A percentile compares a stretch with the other conserved stretches of the same genome.
Conservation (phyloP, 2,797 vertebrate genomes). For the Sebastes umbrosus region DNA sequence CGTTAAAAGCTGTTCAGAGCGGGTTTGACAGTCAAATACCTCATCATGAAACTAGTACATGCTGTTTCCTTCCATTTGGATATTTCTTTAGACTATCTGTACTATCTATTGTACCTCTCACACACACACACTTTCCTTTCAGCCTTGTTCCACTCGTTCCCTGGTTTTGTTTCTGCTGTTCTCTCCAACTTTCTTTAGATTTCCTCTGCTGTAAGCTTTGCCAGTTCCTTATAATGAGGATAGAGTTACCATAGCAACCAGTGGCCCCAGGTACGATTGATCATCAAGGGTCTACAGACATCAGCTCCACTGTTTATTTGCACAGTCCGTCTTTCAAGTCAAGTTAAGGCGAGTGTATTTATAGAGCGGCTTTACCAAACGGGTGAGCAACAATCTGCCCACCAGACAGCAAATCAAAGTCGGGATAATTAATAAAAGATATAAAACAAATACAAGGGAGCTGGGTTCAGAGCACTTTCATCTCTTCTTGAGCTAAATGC, state of each 20-base stretch:
- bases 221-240: slow-evolving; percentile 45
- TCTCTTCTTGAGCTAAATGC: slow-evolving; percentile 4
- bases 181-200: slow-evolving; percentile 9
- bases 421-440: slow-evolving; percentile 9
- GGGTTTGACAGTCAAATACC: background rate
- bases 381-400: slow-evolving; percentile 13
- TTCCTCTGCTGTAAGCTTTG: slow-evolving; percentile 26
- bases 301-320: slow-evolving; percentile 14
- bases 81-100: background rate
- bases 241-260: slow-evolving; percentile 48
- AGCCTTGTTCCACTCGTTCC: background rate
- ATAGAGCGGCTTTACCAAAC: slow-evolving; percentile 22
- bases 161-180: background rate
- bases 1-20: background rate
- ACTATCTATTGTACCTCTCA: background rate
- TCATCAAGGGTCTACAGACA: slow-evolving; percentile 24
- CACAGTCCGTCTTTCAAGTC: slow-evolving; percentile 29
- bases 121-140: background rate
- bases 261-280: slow-evolving; percentile 36
- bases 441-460: background rate
- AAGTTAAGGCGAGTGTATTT: slow-evolving; percentile 15
- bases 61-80: background rate
- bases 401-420: background rate
- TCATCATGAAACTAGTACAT: background rate
- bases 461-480: background rate